Base-by-base conservation (phyloP, 2,797 vertebrate genomes). In the Alosa sapidissima region DNA sequence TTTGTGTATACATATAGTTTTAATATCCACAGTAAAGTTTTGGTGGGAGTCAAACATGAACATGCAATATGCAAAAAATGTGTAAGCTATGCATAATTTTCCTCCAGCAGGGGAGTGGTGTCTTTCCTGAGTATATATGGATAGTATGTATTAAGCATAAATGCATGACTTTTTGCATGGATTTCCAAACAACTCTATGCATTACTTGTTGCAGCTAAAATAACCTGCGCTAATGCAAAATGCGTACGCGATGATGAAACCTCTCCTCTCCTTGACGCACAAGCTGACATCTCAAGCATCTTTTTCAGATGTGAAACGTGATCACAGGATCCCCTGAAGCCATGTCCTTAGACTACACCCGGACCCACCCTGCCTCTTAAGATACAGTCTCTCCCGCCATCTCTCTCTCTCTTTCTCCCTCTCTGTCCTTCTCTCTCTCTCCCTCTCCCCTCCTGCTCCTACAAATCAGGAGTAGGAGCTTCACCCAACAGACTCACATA, bases 401-500 rank as follows among this genome's bases (percentile, higher is more conserved):
- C 68, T 47, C 41, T 78, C 72, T 78, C 36, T 78, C 16, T 78
- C 41, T 47, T 14, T 75, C 33, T 75, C 5, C 16, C 33, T 72
- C 68, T 41, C 62, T 33, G 1, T 10, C 9, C 2, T 3, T 4
- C 9, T 13, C 62, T 89, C 84, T 68, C 62, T 33, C 62, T 68
- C 62, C 11, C 62, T 68, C 62, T 62, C 21, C 24, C 24, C 62
- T 28, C 28, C 62, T 9, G 19, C 68, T 41, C 13, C 41, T 6
- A 78, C 24, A 19, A 78, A 78, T 78, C 72, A 78, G 24, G 72
- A 78, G 72, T 47, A 8, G 72, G 7, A 78, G 86, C 87, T 87
- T 88, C 89, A 91, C 92, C 93, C 81, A 92, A 92, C 91, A 91
- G 90, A 65, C 90, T 90, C 89, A 87, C 72, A 78, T 78, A 78